phyloP scores from a whole-genome alignment of 2,797 vertebrate genomes.

The Limnodromus scolopaceus region DNA sequence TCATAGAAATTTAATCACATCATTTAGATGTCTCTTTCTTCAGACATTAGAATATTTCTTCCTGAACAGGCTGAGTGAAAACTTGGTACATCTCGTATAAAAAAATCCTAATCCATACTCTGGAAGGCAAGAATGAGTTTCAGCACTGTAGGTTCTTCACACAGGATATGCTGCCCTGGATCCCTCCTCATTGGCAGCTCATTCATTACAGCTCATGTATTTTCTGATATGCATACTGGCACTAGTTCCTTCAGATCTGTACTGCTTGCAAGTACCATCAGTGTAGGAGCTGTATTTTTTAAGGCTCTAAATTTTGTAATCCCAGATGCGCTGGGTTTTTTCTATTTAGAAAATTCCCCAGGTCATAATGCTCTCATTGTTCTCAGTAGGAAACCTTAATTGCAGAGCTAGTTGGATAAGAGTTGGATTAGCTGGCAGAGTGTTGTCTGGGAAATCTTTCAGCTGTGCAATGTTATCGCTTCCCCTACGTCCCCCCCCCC shows the following conservation, averaged over 20 bases:
- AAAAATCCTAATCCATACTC: neutral
- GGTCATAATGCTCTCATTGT: slow-evolving; percentile 17
- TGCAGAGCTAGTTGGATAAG: slow-evolving; percentile 38
- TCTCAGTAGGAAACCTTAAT: slow-evolving; percentile 34
- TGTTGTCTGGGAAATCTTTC: slow-evolving; percentile 62
- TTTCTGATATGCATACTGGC: neutral
- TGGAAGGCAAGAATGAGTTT: neutral
- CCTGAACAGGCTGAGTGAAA: neutral
- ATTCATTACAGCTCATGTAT: neutral
- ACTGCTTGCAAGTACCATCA: neutral
- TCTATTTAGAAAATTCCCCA: neutral
- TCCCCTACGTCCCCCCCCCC: neutral
- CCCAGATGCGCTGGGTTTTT: neutral
- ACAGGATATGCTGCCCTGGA: neutral
- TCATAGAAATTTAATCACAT: neutral
- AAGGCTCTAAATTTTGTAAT: neutral
- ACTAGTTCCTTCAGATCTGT: neutral
- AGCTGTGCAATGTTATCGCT: slow-evolving; percentile 51
- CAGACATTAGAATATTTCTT: neutral
- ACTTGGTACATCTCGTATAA: neutral
- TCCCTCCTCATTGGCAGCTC: neutral
- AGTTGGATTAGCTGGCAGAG: slow-evolving; percentile 48
- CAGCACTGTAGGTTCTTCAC: neutral
- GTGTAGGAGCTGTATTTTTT: neutral
- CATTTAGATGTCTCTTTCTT: neutral